Conservation (phyloP, 2,113 vertebrate genomes). For the Tetrax tetrax region DNA sequence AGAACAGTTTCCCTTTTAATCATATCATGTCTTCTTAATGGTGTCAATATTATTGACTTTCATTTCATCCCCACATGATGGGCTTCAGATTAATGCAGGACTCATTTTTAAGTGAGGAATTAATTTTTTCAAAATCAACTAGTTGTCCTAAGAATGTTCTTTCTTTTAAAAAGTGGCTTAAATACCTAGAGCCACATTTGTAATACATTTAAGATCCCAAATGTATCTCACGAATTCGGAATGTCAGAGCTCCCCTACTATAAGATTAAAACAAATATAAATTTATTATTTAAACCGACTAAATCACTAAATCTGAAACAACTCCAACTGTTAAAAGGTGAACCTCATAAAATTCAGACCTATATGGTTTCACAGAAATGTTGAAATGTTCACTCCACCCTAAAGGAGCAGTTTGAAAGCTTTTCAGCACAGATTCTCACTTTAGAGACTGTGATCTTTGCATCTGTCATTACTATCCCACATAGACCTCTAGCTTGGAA, state of each 20-base stretch:
- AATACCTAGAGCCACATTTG: background rate
- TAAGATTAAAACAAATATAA: background rate
- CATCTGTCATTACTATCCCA: constrained; percentile 30
- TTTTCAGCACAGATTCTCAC: constrained; percentile 22
- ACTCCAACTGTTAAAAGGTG: background rate
- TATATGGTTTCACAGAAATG: background rate
- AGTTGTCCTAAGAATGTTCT: background rate
- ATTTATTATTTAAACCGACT: background rate
- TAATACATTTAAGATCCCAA: background rate
- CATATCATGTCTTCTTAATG: background rate
- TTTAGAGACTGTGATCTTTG: constrained; percentile 13
- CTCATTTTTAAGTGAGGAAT: background rate
- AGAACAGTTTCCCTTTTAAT: background rate
- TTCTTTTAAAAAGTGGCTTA: background rate
- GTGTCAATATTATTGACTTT: background rate
- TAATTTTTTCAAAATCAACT: background rate
- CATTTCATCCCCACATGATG: background rate
- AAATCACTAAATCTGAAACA: background rate
- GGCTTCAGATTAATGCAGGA: background rate
- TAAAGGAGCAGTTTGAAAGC: constrained; percentile 5
- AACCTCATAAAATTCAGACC: background rate
- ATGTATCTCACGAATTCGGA: fast-evolving
- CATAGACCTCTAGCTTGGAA: constrained; percentile 15
- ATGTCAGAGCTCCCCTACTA: background rate
- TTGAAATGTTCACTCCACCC: background rate